Base-by-base conservation (phyloP, 2,113 vertebrate genomes). In the Scolopax mira region DNA sequence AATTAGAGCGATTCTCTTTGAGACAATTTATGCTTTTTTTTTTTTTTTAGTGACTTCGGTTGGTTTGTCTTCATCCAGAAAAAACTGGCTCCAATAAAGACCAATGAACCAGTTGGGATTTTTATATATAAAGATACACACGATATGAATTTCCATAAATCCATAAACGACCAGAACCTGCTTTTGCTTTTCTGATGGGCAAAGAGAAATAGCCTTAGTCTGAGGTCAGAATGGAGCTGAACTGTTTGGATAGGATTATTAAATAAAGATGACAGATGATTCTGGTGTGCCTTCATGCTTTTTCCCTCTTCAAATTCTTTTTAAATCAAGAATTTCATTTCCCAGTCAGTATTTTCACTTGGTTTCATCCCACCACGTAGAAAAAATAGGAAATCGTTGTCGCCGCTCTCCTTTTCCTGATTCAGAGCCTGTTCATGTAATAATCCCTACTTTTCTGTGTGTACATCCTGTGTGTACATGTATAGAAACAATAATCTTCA, bases 121-220 rank as follows among this genome's bases (percentile, higher is more conserved):
- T 52, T 33, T 3, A 0, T 13, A 0, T 2, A 1, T 24, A 1
- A 15, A 55, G 44, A 2, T 17, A 4, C 12, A 3, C 1, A 0
- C 12, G 1, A 0, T 3, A 0, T n/a, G 65, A 2, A 8, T 37
- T 51, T 18, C 21, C 11, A 2, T 5, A 4, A 18, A 7, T 7
- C 9, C 8, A 15, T 5, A 0, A 11, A 33, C 1, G 21, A n/a
- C 31, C 62, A 49, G 58, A 6, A 31, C 7, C 4, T 4, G 0
- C 6, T 48, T 37, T 19, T 37, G 18, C 24, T 42, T 21, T 42
- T 60, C 11, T 57, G 23, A 7, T 41, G 15, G 25, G 58, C 39
- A 7, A 1, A 41, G 62, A 44, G 67, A 11, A 35, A 1, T 1
- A 5, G 48, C 33, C 48, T 16, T n/a, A 15, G 13, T 23, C 13